These are phyloP conservation scores for Liparis tanakae DNA, from an alignment of 2,797 vertebrate species.

Conservation along the genomic window DNA sequence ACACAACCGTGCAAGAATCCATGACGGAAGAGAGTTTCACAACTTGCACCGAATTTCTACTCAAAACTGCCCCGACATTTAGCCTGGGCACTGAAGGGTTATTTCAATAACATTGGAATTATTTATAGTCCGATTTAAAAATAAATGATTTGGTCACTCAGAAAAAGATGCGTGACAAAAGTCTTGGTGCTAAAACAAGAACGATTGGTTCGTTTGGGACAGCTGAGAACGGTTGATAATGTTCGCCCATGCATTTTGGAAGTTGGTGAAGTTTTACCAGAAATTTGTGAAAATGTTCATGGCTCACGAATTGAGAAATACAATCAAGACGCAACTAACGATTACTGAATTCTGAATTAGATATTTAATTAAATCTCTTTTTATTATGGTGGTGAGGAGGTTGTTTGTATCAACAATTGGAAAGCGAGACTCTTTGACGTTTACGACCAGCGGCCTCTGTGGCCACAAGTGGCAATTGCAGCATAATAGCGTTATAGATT, in stretches of 20 bases:
- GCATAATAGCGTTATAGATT: not conserved
- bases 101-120: not conserved
- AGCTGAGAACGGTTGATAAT: not conserved
- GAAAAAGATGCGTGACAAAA: not conserved
- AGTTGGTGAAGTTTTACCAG: not conserved
- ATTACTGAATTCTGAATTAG: not conserved
- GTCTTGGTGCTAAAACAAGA: not conserved
- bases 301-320: not conserved
- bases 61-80: constrained; percentile 9
- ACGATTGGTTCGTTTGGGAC: not conserved
- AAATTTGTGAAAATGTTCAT: not conserved
- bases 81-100: not conserved
- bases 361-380: not conserved
- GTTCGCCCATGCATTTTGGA: not conserved
- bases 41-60: constrained; percentile 1
- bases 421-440: not conserved
- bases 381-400: not conserved
- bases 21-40: constrained; percentile 41
- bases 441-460: not conserved
- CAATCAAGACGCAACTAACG: not conserved
- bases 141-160: not conserved
- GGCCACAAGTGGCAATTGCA: not conserved
- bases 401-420: not conserved
- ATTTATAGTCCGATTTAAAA: not conserved
- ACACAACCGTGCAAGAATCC: constrained; percentile 54